A percentile compares a stretch with the other conserved stretches of the same genome.
phyloP scores from a whole-genome alignment of 2,888 invertebrate species.

The Trissoscelio sp. region DNA sequence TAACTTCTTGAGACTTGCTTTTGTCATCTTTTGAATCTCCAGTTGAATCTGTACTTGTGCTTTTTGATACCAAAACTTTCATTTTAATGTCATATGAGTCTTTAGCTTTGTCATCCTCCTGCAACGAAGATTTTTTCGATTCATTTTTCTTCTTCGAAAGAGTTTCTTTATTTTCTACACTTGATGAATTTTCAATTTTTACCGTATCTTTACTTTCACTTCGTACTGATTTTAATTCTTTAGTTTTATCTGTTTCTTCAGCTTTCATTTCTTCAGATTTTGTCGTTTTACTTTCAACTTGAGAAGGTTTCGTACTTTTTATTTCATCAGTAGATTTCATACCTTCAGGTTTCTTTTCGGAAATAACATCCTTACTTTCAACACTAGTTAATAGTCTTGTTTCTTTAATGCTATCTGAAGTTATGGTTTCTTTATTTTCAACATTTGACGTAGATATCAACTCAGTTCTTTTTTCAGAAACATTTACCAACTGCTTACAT shows the following conservation, averaged over 20 bases:
- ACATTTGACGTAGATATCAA: constrained; percentile 2
- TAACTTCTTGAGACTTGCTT: background rate
- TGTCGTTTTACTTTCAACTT: background rate
- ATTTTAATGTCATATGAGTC: background rate
- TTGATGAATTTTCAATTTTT: background rate
- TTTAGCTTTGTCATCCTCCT: background rate
- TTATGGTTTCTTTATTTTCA: background rate
- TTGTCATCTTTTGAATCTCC: background rate
- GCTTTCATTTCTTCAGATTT: background rate
- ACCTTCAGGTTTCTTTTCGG: background rate
- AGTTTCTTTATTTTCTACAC: background rate
- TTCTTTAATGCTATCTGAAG: background rate
- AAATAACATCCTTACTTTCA: background rate
- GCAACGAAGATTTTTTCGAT: background rate
- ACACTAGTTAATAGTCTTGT: background rate
- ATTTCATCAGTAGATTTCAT: background rate
- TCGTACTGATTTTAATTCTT: background rate
- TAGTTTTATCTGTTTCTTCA: background rate
- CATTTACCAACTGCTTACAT: constrained; percentile 31
- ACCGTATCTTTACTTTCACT: constrained; percentile 4
- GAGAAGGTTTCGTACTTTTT: background rate
- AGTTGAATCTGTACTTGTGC: background rate
- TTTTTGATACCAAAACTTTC: constrained; percentile 1
- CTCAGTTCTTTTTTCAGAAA: constrained; percentile 45
- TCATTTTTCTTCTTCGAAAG: background rate